Base-by-base conservation (phyloP, 1,140 invertebrate species). In the Lepidurus couesii region DNA sequence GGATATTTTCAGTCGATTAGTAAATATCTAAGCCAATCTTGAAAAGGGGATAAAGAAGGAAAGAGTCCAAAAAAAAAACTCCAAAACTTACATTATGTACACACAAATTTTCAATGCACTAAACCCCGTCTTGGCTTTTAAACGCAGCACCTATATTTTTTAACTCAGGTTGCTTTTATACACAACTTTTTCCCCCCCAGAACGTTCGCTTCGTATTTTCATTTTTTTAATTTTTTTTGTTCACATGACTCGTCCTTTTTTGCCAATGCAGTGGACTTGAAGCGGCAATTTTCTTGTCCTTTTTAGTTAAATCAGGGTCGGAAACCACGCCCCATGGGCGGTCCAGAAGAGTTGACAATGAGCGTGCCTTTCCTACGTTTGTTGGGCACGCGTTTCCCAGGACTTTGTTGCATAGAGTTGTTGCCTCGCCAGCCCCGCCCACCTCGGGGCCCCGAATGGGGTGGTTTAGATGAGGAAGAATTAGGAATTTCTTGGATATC, bases 401-500 rank as follows among this genome's bases (percentile, higher is more conserved):
- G 53, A 16, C 21, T 65, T 65, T 65, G 53, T n/a, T 65, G 53
- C 53, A 9, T 21, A 9, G 21, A 65, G 13, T 65, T 65, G 13
- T 13, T 13, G 6, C 53, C 53, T 21, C 16, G 16, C 53, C 53
- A 65, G 16, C 53, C 53, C 21, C 53, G 53, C 53, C 53, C 53
- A 16, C 53, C 53, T 65, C 53, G 8, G 8, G 53, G 53, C 5
- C 53, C 53, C 53, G 21, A 65, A 16, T 21, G 16, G 16, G 53
- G 53, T 21, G 53, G 53, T 65, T 65, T 65, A 21, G 53, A 65
- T n/a, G 53, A 65, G 13, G 45, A 47, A 11, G 53, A n/a, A 16
- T 65, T 65, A 65, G 53, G 53, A 65, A 65, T 65, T 21, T 65
- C 53, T 65, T 65, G 53, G 53, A 65, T 16, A 65, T 65, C 53